phyloP scores from a whole-genome alignment of 2,888 invertebrate genomes.

The Xestia ashworthii region DNA sequence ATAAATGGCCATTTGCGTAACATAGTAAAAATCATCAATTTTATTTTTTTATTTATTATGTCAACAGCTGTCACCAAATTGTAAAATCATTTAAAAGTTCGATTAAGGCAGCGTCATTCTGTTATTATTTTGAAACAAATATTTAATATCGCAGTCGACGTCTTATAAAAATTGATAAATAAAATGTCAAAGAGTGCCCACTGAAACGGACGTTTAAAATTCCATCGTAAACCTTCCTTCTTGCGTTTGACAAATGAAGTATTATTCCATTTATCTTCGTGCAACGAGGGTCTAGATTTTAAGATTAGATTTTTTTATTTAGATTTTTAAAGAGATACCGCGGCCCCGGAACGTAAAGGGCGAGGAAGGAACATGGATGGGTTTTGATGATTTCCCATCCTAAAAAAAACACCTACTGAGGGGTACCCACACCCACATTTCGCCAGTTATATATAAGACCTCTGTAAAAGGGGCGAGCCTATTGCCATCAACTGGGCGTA shows the following conservation, averaged over 20 bases:
- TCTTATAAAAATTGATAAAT: constrained; percentile 13
- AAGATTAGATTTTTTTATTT: too few relatives aligned
- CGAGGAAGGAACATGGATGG: too few relatives aligned
- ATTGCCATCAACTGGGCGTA: background rate
- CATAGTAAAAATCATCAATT: background rate
- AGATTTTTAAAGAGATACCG: too few relatives aligned
- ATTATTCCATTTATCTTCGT: constrained; percentile 52
- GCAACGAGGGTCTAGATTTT: constrained; percentile 21
- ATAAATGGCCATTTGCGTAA: background rate
- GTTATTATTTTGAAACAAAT: constrained; percentile 4
- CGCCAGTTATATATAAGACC: background rate
- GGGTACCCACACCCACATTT: background rate
- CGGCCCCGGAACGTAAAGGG: too few relatives aligned
- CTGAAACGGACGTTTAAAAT: constrained; percentile 38
- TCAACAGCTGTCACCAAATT: background rate
- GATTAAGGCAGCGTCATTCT: background rate
- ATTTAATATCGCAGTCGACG: background rate
- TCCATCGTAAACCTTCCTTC: constrained; percentile 41
- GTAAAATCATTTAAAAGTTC: background rate
- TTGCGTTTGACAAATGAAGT: constrained; percentile 57
- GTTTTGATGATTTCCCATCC: too few relatives aligned
- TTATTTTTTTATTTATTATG: background rate
- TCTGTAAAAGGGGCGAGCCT: background rate
- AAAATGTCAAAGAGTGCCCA: constrained; percentile 36
- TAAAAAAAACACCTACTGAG: too few relatives aligned